Conservation (phyloP, 2,113 vertebrate genomes). For the Neogale vison region DNA sequence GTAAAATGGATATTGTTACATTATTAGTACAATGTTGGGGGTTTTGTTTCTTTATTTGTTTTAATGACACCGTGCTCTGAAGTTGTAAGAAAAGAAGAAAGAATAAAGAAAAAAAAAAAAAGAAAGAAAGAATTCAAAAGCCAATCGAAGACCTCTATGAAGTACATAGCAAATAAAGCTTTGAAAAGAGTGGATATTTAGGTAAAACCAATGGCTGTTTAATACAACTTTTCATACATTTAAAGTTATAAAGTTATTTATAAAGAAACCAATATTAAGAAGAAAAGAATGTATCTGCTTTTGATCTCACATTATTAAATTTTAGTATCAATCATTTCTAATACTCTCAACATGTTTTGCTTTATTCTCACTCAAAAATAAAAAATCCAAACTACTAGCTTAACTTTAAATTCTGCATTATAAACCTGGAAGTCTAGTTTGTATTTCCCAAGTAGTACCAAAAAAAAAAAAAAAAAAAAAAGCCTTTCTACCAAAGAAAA, state of each 20-base stretch:
- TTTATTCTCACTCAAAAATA: slow-evolving; percentile 66
- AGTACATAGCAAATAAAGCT: background rate
- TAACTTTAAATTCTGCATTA: slow-evolving; percentile 41
- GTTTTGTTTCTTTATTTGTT: background rate
- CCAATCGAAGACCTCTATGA: background rate
- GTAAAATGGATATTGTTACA: background rate
- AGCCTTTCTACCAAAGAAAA: slow-evolving; percentile 38
- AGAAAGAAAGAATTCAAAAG: background rate
- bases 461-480: background rate
- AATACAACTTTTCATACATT: background rate
- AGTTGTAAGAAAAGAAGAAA: background rate
- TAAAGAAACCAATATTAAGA: slow-evolving; percentile 26
- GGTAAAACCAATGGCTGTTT: background rate
- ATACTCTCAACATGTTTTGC: background rate
- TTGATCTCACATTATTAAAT: slow-evolving; percentile 52
- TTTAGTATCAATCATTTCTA: slow-evolving; percentile 51
- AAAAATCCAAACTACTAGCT: slow-evolving; percentile 45
- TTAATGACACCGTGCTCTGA: background rate
- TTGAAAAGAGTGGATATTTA: slow-evolving; percentile 3
- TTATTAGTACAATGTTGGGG: background rate
- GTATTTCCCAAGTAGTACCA: background rate
- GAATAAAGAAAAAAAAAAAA: background rate
- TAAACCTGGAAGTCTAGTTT: slow-evolving; percentile 44
- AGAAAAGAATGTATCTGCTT: background rate
- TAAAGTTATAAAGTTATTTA: background rate